Percentiles rank a stretch among this genome's conserved stretches.
phyloP scores from a whole-genome alignment of 2,888 invertebrate genomes.

The Ceramica pisi region DNA sequence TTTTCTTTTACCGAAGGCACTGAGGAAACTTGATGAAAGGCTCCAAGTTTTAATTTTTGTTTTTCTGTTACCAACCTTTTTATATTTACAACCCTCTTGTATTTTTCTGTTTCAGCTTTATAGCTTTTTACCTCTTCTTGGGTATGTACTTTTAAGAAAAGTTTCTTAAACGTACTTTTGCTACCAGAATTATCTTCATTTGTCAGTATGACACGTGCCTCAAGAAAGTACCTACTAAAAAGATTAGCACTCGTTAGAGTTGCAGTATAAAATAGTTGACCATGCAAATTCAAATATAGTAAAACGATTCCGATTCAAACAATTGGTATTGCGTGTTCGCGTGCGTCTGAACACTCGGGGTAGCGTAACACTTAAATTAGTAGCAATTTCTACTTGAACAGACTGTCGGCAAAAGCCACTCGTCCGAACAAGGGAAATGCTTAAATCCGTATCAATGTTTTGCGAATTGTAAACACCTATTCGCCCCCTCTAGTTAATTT shows the following conservation, averaged over 20 bases:
- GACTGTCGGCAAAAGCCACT: constrained; percentile 82
- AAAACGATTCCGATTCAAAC: constrained; percentile 64
- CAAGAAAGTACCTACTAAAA: neutral
- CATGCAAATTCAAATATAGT: constrained; percentile 53
- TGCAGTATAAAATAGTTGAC: constrained; percentile 19
- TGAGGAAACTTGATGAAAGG: constrained; percentile 84
- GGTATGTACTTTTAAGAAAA: constrained; percentile 49
- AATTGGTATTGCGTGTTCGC: constrained; percentile 85
- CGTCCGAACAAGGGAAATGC: constrained; percentile 84
- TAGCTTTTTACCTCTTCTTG: constrained; percentile 60
- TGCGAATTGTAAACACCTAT: constrained; percentile 68
- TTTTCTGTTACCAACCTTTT: constrained; percentile 83
- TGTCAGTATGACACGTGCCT: neutral
- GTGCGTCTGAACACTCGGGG: constrained; percentile 85
- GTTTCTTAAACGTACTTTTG: constrained; percentile 29
- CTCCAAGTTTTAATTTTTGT: constrained; percentile 85
- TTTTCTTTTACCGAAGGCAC: constrained; percentile 81
- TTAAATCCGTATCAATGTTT: constrained; percentile 82
- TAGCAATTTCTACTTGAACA: constrained; percentile 89
- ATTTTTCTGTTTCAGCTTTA: constrained; percentile 71
- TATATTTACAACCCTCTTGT: constrained; percentile 79
- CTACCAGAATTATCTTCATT: constrained; percentile 1
- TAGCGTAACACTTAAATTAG: constrained; percentile 89
- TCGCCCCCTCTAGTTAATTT: constrained; percentile 64
- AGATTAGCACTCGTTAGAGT: neutral